A percentile compares a stretch with the other conserved stretches of the same genome.
phyloP scores from a whole-genome alignment of 2,113 vertebrate species.

The Cranoglanis bouderius region DNA sequence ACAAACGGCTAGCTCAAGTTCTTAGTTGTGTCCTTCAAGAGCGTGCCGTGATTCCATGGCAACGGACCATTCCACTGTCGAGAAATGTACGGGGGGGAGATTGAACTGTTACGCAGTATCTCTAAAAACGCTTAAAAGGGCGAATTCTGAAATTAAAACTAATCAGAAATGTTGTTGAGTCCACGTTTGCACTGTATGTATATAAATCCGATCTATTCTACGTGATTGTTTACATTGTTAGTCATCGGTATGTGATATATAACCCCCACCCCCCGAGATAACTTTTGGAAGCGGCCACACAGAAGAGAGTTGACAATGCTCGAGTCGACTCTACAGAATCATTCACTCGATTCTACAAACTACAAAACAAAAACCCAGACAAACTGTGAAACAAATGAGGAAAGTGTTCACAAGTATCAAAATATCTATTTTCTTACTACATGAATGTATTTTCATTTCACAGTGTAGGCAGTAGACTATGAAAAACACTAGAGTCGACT shows the following conservation, averaged over 20 bases:
- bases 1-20: neutral
- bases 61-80: neutral
- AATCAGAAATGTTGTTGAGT: too few species aligned
- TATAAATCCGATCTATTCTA: too few species aligned
- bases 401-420: neutral
- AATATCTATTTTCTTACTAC: neutral
- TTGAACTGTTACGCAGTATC: neutral
- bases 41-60: neutral
- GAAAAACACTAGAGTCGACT: neutral
- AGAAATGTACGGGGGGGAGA: neutral
- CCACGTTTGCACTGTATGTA: fast-evolving
- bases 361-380: neutral
- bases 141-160: neutral
- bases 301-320: neutral
- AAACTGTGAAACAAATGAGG: neutral
- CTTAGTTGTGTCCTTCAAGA: neutral
- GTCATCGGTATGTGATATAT: neutral
- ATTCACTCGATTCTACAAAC: neutral
- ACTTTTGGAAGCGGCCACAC: neutral
- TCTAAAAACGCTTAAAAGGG: neutral
- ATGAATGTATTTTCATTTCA: too few species aligned
- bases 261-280: too few species aligned
- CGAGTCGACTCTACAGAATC: neutral
- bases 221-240: fast-evolving
- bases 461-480: neutral